Conservation (phyloP, 2,113 vertebrate genomes). For the Gallinago paraguaiae region DNA sequence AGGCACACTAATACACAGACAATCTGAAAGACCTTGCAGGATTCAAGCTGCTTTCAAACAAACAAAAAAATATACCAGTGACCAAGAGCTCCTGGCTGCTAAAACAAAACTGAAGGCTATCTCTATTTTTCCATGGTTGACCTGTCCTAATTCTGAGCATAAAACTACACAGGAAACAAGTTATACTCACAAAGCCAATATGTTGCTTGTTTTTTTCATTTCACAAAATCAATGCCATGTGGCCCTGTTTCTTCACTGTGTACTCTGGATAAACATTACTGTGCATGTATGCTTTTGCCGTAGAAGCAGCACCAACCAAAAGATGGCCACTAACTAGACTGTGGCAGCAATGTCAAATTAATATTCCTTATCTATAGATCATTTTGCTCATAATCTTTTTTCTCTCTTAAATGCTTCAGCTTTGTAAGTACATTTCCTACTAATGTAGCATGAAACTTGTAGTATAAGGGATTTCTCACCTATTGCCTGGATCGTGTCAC, state of each 20-base stretch:
- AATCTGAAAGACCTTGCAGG: not conserved
- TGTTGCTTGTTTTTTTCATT: not conserved
- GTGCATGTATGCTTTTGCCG: not conserved
- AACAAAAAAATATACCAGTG: not conserved
- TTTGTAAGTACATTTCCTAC: not conserved
- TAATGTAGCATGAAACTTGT: constrained; percentile 1
- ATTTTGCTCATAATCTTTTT: not conserved
- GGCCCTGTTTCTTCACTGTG: not conserved
- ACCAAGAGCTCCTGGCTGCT: not conserved
- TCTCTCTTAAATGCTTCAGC: not conserved
- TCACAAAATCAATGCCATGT: not conserved
- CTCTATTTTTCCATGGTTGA: not conserved
- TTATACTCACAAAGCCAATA: not conserved
- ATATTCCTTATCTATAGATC: not conserved
- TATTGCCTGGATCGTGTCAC: constrained; percentile 40
- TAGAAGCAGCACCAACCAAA: not conserved
- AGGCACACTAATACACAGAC: not conserved
- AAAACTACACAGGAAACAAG: not conserved
- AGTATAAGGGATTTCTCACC: constrained; percentile 32
- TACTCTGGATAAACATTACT: not conserved
- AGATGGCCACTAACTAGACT: not conserved
- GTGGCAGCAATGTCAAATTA: constrained; percentile 4
- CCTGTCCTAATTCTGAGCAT: not conserved
- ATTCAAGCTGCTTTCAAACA: not conserved
- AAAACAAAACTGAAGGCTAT: not conserved